Conservation (phyloP, 1,140 invertebrate species). For the Rhyzopertha dominica region DNA sequence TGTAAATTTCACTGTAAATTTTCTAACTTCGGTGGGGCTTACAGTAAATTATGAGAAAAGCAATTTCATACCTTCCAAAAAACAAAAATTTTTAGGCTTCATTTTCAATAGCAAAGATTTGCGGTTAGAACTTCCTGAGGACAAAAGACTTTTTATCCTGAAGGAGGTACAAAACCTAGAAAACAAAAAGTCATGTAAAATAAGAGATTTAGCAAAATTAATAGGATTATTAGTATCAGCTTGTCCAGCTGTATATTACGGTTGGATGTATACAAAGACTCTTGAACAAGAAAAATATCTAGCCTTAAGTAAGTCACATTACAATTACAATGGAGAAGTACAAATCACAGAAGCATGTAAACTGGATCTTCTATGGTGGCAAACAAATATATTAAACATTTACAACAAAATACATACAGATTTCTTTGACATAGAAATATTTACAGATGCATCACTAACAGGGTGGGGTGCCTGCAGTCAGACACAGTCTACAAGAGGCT, state of each 20-base stretch:
- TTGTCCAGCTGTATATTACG: constrained; percentile 28
- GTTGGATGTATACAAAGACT: constrained; percentile 26
- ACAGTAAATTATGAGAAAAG: constrained; percentile 30
- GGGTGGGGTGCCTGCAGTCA: constrained; percentile 29
- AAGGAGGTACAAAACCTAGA: constrained; percentile 12
- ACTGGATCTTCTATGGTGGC: constrained; percentile 35
- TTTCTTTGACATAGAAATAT: constrained; percentile 23
- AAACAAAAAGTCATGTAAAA: constrained; percentile 18
- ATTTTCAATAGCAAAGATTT: constrained; percentile 22
- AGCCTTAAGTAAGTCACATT: not conserved
- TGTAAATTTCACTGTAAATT: not conserved
- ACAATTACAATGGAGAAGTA: constrained; percentile 14
- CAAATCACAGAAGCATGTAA: not conserved
- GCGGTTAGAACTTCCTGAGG: constrained; percentile 18
- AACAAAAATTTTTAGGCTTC: constrained; percentile 28
- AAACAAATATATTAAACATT: constrained; percentile 20
- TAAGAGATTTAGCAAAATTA: constrained; percentile 26
- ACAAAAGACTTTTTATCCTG: constrained; percentile 16
- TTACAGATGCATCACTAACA: constrained; percentile 27
- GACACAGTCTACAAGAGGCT: constrained; percentile 18
- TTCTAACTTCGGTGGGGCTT: constrained; percentile 13
- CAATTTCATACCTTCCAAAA: constrained; percentile 17
- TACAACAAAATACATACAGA: constrained; percentile 14
- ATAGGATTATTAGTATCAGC: constrained; percentile 23
- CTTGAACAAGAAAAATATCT: constrained; percentile 26